Evolutionary conservation across 1,140 invertebrate genomes (phyloP).

Genomic region (Belonocnema kinseyi): DNA sequence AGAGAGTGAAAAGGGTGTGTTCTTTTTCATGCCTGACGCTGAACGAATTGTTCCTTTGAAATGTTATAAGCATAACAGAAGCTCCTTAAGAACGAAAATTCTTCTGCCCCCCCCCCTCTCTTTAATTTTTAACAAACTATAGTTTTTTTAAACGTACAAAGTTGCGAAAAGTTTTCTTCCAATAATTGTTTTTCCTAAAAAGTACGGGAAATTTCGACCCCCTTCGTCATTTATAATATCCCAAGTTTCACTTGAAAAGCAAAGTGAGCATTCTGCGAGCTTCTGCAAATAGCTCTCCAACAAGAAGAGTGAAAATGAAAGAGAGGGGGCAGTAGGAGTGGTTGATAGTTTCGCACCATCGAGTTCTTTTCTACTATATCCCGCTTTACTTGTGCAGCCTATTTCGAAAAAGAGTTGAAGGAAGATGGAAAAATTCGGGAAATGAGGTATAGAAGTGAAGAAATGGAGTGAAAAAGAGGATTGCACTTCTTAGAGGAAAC

Average conservation of each 20-base stretch:
- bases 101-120: not conserved
- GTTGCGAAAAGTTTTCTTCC: not conserved
- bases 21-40: slow-evolving; percentile 1
- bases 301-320: slow-evolving; percentile 8
- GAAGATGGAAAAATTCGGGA: slow-evolving; percentile 1
- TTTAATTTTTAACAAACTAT: not conserved
- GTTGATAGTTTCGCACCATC: slow-evolving; percentile 20
- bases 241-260: not conserved
- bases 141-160: not conserved
- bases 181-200: not conserved
- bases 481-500: slow-evolving; percentile 33
- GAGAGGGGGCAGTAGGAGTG: not conserved
- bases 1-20: slow-evolving; percentile 33
- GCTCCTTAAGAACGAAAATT: not conserved
- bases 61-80: slow-evolving; percentile 4
- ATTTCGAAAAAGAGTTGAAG: not conserved
- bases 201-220: not conserved
- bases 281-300: slow-evolving; percentile 18
- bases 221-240: not conserved
- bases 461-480: slow-evolving; percentile 17
- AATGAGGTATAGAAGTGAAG: slow-evolving; percentile 31
- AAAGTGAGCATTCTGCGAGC: not conserved
- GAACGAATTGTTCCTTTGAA: slow-evolving; percentile 15
- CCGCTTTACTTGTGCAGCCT: not conserved
- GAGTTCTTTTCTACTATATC: slow-evolving; percentile 12